Evolutionary conservation across 2,888 invertebrate genomes (phyloP).

Genomic region (Troides aeacus): DNA sequence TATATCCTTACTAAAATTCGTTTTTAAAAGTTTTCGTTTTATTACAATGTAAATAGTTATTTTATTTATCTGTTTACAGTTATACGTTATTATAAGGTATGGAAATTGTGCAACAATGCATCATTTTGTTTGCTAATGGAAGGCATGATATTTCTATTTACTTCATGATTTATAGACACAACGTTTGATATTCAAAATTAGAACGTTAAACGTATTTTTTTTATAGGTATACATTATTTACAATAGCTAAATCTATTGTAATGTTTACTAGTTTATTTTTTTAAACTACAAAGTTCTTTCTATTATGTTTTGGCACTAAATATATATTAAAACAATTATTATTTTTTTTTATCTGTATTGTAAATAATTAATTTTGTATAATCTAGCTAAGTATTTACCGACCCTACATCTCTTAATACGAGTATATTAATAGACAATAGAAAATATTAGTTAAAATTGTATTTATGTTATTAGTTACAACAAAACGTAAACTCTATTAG

Average conservation of each 20-base stretch:
- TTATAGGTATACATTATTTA: constrained; percentile 12
- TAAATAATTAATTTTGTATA: constrained; percentile 29
- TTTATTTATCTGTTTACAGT: too few relatives aligned
- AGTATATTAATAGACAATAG: not conserved
- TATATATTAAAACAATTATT: constrained; percentile 1
- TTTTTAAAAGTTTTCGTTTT: not conserved
- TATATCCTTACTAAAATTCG: constrained; percentile 8
- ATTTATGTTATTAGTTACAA: too few relatives aligned
- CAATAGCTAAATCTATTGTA: constrained; percentile 10
- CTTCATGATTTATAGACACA: not conserved
- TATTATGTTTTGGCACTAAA: constrained; percentile 24
- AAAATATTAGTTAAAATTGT: not conserved
- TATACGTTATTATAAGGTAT: not conserved
- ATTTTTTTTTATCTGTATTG: constrained; percentile 7
- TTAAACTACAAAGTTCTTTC: constrained; percentile 5
- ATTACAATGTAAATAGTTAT: not conserved
- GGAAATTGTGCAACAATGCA: not conserved
- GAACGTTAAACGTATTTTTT: not conserved
- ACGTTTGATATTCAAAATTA: not conserved
- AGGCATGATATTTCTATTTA: not conserved
- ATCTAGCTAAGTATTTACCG: constrained; percentile 17
- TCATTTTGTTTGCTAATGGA: constrained; percentile 3
- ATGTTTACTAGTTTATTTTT: constrained; percentile 1
- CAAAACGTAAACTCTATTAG: not conserved
- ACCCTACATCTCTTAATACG: not conserved